phyloP scores from a whole-genome alignment of 2,888 invertebrate genomes.

The Lasioglossum morio region DNA sequence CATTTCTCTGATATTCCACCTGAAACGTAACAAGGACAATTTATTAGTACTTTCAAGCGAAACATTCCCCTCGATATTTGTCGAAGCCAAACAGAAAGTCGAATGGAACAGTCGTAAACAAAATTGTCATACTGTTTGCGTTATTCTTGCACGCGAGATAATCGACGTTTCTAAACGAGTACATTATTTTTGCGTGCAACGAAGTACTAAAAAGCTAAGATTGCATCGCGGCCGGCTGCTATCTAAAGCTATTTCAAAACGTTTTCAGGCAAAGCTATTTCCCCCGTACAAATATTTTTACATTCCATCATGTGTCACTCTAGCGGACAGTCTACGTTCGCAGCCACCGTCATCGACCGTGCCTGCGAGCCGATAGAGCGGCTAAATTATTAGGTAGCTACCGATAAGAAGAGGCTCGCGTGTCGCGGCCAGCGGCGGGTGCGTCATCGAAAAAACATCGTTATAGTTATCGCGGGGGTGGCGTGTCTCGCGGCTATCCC shows the following conservation, averaged over 20 bases:
- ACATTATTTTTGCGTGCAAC: slow-evolving; percentile 6
- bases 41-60: background rate
- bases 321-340: background rate
- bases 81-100: background rate
- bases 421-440: background rate
- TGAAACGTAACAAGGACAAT: background rate
- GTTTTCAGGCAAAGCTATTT: background rate
- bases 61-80: background rate
- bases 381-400: slow-evolving; percentile 11
- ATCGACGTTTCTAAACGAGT: background rate
- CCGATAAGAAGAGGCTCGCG: slow-evolving; percentile 27
- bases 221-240: background rate
- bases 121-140: background rate
- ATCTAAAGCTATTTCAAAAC: background rate
- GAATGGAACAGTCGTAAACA: background rate
- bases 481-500: slow-evolving; percentile 3
- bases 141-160: background rate
- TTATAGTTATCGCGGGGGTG: slow-evolving; percentile 36
- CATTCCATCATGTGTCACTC: background rate
- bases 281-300: background rate
- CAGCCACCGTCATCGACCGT: background rate
- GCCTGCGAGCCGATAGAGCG: background rate
- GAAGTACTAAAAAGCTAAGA: background rate
- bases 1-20: background rate
- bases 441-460: slow-evolving; percentile 33